phyloP scores from a whole-genome alignment of 2,113 vertebrate species.

The Maccullochella peelii region DNA sequence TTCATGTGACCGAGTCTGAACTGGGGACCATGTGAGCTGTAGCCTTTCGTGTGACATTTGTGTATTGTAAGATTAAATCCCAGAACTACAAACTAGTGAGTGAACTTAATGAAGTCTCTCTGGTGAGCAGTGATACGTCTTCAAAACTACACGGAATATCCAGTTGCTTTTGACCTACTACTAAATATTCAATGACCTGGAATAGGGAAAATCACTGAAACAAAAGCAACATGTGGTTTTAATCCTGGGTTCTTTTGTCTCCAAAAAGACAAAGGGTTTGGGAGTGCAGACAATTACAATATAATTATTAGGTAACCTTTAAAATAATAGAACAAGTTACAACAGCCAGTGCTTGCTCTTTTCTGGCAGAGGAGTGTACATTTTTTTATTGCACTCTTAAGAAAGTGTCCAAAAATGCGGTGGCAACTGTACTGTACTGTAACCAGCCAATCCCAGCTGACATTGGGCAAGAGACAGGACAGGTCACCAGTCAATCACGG shows the following conservation, averaged over 20 bases:
- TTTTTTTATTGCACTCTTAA: neutral
- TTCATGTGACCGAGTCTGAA: neutral
- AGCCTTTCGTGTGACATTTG: neutral
- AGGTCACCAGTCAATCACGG: neutral
- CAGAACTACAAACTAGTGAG: neutral
- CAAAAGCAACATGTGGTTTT: neutral
- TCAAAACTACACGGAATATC: neutral
- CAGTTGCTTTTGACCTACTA: neutral
- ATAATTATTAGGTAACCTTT: constrained; percentile 13
- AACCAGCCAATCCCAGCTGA: neutral
- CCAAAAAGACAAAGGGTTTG: neutral
- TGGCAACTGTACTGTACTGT: neutral
- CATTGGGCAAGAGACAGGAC: too few species aligned
- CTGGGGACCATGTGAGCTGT: neutral
- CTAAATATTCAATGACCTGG: neutral
- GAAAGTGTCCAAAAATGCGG: neutral
- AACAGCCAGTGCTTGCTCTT: neutral
- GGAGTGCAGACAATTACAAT: neutral
- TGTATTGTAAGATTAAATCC: neutral
- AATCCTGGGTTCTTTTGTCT: neutral
- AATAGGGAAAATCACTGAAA: neutral
- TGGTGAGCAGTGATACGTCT: neutral
- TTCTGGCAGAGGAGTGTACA: neutral
- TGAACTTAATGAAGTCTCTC: neutral
- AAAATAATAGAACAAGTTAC: constrained; percentile 12